Percentiles rank a stretch among this genome's conserved stretches.
These are phyloP conservation scores for Temnothorax unifasciatus DNA, from an alignment of 2,888 invertebrate species.

Conservation along the genomic window DNA sequence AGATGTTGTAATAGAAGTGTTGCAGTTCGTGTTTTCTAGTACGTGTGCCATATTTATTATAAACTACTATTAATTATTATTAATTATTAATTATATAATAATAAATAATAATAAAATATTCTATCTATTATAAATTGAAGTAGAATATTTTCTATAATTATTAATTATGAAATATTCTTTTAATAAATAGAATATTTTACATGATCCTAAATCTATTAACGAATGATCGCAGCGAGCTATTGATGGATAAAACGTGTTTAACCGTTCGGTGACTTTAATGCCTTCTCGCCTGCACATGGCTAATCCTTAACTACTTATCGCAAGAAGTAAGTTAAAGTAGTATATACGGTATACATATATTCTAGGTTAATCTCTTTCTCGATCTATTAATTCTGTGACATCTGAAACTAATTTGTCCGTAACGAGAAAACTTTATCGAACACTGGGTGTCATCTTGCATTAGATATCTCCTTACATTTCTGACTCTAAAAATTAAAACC, in stretches of 20 bases:
- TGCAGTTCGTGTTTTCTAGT: neutral
- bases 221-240: neutral
- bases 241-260: neutral
- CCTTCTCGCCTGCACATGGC: constrained; percentile 6
- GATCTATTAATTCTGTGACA: constrained; percentile 11
- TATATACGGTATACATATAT: neutral
- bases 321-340: constrained; percentile 11
- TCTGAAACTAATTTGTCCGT: neutral
- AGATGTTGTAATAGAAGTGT: neutral
- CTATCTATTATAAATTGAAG: neutral
- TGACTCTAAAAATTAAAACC: neutral
- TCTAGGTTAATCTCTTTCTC: constrained; percentile 2
- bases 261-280: constrained; percentile 39
- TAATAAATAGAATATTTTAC: neutral
- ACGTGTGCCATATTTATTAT: neutral
- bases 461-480: neutral
- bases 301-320: constrained; percentile 16
- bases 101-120: neutral
- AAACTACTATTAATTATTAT: neutral
- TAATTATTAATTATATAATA: neutral
- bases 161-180: neutral
- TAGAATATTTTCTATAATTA: neutral
- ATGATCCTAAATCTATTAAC: neutral
- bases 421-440: neutral
- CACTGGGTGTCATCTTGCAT: neutral